Evolutionary conservation across 2,113 vertebrate species (phyloP).

Genomic region (Hydrochoerus hydrochaeris): DNA sequence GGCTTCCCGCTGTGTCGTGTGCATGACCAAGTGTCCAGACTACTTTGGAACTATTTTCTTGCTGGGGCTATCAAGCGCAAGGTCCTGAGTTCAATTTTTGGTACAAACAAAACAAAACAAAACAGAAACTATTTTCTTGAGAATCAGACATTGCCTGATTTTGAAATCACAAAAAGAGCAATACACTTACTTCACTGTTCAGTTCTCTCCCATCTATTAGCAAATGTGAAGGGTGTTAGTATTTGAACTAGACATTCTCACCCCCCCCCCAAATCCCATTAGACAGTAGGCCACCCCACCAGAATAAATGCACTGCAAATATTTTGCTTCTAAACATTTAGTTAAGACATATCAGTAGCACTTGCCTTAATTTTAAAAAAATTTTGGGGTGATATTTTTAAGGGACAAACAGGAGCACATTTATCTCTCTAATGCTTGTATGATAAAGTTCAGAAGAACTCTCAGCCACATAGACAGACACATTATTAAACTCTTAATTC

Average conservation of each 20-base stretch:
- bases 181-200: slow-evolving; percentile 55
- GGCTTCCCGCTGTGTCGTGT: neutral
- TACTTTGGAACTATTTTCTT: slow-evolving; percentile 62
- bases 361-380: slow-evolving; percentile 41
- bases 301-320: slow-evolving; percentile 28
- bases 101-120: too few species aligned
- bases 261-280: slow-evolving; percentile 76
- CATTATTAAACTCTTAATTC: slow-evolving; percentile 6
- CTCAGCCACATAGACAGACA: neutral
- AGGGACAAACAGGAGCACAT: neutral
- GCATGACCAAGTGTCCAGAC: neutral
- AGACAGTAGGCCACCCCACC: slow-evolving; percentile 37
- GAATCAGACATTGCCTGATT: slow-evolving; percentile 63
- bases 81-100: too few species aligned
- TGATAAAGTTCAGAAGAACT: slow-evolving; percentile 51
- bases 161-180: slow-evolving; percentile 35
- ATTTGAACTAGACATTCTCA: slow-evolving; percentile 52
- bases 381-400: neutral
- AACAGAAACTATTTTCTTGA: slow-evolving; percentile 63
- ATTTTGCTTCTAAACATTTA: slow-evolving; percentile 67
- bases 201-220: slow-evolving; percentile 63
- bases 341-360: slow-evolving; percentile 56
- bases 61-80: neutral
- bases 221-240: slow-evolving; percentile 12
- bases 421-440: slow-evolving; percentile 68